phyloP scores from a whole-genome alignment of 2,888 invertebrate genomes.

The Heteromurus nitidus region DNA sequence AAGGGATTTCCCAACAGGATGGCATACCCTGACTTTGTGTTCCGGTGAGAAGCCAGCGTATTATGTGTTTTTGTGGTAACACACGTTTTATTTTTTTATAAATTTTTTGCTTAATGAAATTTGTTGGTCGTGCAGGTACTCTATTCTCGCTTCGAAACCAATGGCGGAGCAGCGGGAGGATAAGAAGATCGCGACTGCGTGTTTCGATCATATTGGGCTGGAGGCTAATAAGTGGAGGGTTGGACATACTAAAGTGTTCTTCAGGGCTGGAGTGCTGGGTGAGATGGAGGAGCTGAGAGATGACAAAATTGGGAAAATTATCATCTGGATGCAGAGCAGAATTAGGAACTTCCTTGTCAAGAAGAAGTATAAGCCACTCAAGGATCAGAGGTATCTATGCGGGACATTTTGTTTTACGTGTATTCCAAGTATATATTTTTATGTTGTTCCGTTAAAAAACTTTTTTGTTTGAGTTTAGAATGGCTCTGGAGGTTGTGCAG shows the following conservation, averaged over 20 bases:
- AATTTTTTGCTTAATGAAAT: neutral
- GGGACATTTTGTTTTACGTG: too few species aligned
- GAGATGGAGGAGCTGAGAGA: conserved; percentile 79
- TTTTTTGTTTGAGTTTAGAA: too few species aligned
- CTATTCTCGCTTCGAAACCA: conserved; percentile 97
- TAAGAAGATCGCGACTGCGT: conserved; percentile 90
- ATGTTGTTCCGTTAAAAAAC: too few species aligned
- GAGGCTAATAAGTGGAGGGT: conserved; percentile 97
- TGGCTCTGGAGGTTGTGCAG: conserved; percentile 68
- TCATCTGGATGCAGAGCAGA: conserved; percentile 75
- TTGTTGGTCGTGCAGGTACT: conserved; percentile 84
- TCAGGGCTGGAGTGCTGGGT: conserved; percentile 76
- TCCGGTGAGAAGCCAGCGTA: conserved; percentile 2
- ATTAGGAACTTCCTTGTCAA: conserved; percentile 62
- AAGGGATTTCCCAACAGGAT: conserved; percentile 99
- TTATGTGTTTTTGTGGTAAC: too few species aligned
- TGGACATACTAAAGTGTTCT: conserved; percentile 97
- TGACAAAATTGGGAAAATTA: conserved; percentile 77
- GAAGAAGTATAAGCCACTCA: conserved; percentile 66
- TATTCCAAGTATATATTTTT: too few species aligned
- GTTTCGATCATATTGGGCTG: conserved; percentile 89
- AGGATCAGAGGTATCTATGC: conserved; percentile 84
- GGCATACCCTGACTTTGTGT: conserved; percentile 95
- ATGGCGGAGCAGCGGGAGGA: conserved; percentile 88
- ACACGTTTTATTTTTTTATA: too few species aligned